Percentiles rank a stretch among this genome's conserved stretches.
These are phyloP conservation scores for Ametastegia equiseti DNA, from an alignment of 2,888 invertebrate species.

Conservation along the genomic window DNA sequence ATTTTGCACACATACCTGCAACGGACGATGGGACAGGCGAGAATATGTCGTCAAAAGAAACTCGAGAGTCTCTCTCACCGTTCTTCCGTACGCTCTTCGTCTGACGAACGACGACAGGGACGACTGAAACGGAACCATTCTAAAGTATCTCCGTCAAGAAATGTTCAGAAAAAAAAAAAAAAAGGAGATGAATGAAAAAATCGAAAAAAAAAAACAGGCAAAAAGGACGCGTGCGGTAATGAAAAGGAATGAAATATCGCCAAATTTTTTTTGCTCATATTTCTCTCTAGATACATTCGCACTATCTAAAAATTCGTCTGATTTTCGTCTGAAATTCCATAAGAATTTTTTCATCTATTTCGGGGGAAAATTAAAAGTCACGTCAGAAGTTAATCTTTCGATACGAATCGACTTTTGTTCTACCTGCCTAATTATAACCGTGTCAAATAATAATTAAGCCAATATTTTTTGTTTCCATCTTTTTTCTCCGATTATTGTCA, in stretches of 20 bases:
- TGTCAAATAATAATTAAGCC: no score
- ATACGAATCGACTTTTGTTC: no score
- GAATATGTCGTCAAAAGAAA: slow-evolving; percentile 34
- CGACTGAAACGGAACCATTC: not conserved
- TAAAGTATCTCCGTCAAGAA: not conserved
- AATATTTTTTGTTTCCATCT: no score
- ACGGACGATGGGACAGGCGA: not conserved
- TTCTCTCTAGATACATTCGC: not conserved
- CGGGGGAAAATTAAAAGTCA: no score
- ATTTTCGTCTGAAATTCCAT: not conserved
- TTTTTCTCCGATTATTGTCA: no score
- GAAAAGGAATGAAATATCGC: slow-evolving; percentile 17
- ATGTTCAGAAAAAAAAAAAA: no score
- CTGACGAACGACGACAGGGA: not conserved
- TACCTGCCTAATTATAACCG: no score
- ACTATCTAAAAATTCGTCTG: not conserved
- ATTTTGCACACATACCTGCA: not conserved
- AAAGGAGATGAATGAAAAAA: no score
- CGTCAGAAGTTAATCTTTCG: no score
- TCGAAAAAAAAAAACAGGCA: no score
- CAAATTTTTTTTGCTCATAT: not conserved
- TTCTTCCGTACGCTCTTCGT: not conserved
- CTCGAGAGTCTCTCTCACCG: not conserved
- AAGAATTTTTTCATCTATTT: no score
- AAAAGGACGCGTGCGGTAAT: slow-evolving; percentile 14